Evolutionary conservation across 1,140 invertebrate genomes (phyloP).

Genomic region (Mylabris phalerata): DNA sequence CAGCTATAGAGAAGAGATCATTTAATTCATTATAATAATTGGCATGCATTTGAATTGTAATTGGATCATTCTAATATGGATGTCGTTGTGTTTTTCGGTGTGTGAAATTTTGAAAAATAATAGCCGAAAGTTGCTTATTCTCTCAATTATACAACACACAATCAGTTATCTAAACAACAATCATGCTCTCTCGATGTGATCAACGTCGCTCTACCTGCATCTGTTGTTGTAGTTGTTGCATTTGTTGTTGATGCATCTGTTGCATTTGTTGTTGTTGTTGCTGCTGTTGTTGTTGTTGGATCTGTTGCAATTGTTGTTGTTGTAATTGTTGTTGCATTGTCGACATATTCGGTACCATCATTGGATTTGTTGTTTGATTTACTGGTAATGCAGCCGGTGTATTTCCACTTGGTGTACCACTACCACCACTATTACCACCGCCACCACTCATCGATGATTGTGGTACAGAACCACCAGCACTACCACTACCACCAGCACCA

Average conservation of each 20-base stretch:
- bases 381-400: slow-evolving; percentile 19
- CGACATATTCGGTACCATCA: slow-evolving; percentile 28
- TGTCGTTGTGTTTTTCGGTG: no score
- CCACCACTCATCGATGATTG: slow-evolving; percentile 21
- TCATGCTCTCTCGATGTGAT: slow-evolving; percentile 25
- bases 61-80: no score
- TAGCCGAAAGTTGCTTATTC: no score
- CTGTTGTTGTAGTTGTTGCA: slow-evolving; percentile 44
- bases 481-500: slow-evolving; percentile 17
- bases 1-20: no score
- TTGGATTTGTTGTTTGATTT: slow-evolving; percentile 30
- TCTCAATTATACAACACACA: no score
- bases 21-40: no score
- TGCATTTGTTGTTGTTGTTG: slow-evolving; percentile 46
- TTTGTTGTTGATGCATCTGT: slow-evolving; percentile 45
- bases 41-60: no score
- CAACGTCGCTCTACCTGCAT: slow-evolving; percentile 43
- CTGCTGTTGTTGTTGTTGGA: slow-evolving; percentile 46
- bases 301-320: slow-evolving; percentile 51
- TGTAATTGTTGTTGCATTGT: slow-evolving; percentile 45
- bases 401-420: no score
- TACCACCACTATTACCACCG: no score
- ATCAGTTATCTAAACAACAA: slow-evolving; percentile 6
- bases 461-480: slow-evolving; percentile 22
- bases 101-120: not conserved